These are phyloP conservation scores for Standfussiana lucernea DNA, from an alignment of 2,888 invertebrate genomes.

Conservation along the genomic window DNA sequence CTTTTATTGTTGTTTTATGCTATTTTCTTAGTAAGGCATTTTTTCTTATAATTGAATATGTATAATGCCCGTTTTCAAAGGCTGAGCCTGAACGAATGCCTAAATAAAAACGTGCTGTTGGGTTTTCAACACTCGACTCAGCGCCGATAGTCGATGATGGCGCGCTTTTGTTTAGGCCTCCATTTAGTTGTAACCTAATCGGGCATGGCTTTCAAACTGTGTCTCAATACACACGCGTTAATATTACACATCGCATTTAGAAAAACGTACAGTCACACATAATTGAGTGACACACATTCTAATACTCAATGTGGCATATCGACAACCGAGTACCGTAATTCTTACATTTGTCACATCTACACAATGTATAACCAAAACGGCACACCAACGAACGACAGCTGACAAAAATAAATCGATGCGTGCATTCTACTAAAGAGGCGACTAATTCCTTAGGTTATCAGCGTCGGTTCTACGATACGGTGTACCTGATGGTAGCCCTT, in stretches of 20 bases:
- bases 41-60: not conserved
- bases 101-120: not conserved
- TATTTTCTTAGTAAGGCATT: not conserved
- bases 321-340: not conserved
- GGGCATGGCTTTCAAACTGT: not conserved
- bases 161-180: not conserved
- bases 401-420: constrained; percentile 88
- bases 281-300: not conserved
- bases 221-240: not conserved
- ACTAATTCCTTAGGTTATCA: constrained; percentile 81
- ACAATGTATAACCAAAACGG: constrained; percentile 65
- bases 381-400: constrained; percentile 81
- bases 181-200: not conserved
- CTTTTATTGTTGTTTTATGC: not conserved
- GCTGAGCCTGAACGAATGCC: not conserved
- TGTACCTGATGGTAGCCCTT: constrained; percentile 89
- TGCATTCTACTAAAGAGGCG: constrained; percentile 89
- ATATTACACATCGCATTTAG: constrained; percentile 11
- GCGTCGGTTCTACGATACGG: constrained; percentile 86
- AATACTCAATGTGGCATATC: not conserved
- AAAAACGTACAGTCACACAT: not conserved
- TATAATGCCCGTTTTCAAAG: not conserved
- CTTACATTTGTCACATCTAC: constrained; percentile 75
- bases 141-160: not conserved
- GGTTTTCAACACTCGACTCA: not conserved